Percentiles rank a stretch among this genome's conserved stretches.
phyloP scores from a whole-genome alignment of 2,888 invertebrate genomes.

The Drosophila vallismaia region DNA sequence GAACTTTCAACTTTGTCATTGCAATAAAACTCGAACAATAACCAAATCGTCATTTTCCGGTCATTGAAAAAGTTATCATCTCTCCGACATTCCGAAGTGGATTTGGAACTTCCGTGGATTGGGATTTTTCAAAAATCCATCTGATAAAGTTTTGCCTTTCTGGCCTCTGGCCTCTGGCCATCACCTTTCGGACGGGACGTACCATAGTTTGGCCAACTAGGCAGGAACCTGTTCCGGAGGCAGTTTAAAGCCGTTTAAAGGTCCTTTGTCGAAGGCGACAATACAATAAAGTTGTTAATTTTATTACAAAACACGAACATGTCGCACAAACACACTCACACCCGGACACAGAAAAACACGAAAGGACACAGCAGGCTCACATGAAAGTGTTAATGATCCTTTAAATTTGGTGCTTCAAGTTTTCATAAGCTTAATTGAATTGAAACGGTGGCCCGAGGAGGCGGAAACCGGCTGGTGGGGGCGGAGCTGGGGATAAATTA shows the following conservation, averaged over 20 bases:
- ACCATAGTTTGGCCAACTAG: constrained; percentile 3
- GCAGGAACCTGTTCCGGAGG: neutral
- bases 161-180: neutral
- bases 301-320: constrained; percentile 52
- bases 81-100: neutral
- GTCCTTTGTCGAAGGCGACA: constrained; percentile 29
- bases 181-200: neutral
- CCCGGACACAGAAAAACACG: constrained; percentile 8
- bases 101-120: constrained; percentile 3
- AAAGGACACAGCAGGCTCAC: constrained; percentile 12
- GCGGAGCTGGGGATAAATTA: constrained; percentile 33
- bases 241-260: constrained; percentile 10
- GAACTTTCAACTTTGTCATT: no score
- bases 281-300: constrained; percentile 67
- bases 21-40: no score
- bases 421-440: constrained; percentile 68
- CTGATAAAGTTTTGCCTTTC: neutral
- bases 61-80: neutral
- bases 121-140: neutral
- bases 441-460: constrained; percentile 20
- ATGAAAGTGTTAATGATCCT: constrained; percentile 64
- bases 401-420: constrained; percentile 61
- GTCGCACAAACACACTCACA: constrained; percentile 15
- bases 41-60: neutral
- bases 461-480: neutral